phyloP scores from a whole-genome alignment of 1,140 invertebrate species.

The Hyphantria cunea region DNA sequence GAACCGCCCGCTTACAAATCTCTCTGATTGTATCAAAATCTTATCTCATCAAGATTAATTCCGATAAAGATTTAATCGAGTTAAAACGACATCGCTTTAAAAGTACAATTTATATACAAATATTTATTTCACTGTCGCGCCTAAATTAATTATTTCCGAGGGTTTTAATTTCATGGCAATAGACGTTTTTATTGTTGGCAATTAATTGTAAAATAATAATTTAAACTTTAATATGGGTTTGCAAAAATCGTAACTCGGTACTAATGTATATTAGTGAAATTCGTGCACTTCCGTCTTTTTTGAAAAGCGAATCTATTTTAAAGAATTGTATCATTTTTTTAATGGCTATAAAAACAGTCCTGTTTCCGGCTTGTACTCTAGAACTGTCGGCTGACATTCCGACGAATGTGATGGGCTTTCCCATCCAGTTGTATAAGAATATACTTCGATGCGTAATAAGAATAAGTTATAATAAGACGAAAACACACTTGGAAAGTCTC shows the following conservation, averaged over 20 bases:
- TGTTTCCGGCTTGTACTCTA: background rate
- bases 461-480: conserved; percentile 29
- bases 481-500: too few species aligned
- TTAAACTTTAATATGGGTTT: background rate
- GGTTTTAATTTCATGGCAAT: conserved; percentile 2
- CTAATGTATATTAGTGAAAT: conserved; percentile 3
- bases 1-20: too few species aligned
- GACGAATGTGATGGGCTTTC: conserved; percentile 28
- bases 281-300: conserved; percentile 10
- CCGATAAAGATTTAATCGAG: conserved; percentile 25
- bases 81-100: conserved; percentile 18
- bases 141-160: conserved; percentile 19
- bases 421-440: conserved; percentile 7
- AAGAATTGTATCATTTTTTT: conserved; percentile 1
- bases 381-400: background rate
- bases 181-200: conserved; percentile 1
- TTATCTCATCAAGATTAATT: conserved; percentile 7
- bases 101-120: conserved; percentile 13
- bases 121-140: conserved; percentile 7
- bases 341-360: too few species aligned
- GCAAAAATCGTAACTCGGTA: conserved; percentile 11
- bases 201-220: conserved; percentile 17
- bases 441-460: conserved; percentile 10
- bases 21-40: too few species aligned
- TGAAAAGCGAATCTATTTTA: background rate